Conservation (phyloP, 2,888 invertebrate genomes). For the Julus scanicus region DNA sequence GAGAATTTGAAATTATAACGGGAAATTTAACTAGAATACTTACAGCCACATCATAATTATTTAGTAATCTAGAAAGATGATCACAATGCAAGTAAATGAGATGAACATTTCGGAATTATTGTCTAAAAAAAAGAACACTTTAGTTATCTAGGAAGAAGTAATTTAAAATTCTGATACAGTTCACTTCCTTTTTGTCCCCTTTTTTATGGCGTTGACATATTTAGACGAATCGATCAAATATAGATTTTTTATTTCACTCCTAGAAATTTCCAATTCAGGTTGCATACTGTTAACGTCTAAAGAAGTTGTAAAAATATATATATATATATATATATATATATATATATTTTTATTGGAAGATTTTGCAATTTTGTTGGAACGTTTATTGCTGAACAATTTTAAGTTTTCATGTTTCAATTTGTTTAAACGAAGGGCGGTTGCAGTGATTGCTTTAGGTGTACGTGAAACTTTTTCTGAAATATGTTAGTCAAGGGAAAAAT, state of each 20-base stretch:
- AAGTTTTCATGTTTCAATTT: not conserved
- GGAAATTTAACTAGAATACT: not conserved
- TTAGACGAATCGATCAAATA: slow-evolving; percentile 45
- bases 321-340: no score
- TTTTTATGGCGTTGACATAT: slow-evolving; percentile 3
- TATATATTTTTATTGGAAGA: slow-evolving; percentile 26
- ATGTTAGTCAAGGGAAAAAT: not conserved
- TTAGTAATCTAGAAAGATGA: not conserved
- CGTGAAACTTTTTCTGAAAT: not conserved
- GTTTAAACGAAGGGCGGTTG: not conserved
- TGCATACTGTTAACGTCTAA: not conserved
- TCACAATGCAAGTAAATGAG: not conserved
- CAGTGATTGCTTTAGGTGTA: not conserved
- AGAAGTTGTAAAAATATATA: not conserved
- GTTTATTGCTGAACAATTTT: slow-evolving; percentile 17
- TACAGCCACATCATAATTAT: not conserved
- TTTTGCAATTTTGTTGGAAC: not conserved
- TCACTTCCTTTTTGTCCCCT: not conserved
- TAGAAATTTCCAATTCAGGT: slow-evolving; percentile 40
- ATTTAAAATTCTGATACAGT: not conserved
- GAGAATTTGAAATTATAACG: not conserved
- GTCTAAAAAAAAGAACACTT: not conserved
- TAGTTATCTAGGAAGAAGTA: not conserved
- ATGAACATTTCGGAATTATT: not conserved
- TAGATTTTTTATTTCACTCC: slow-evolving; percentile 29